These are phyloP conservation scores for Cerastis rubricosa DNA, from an alignment of 2,888 invertebrate genomes.

Conservation along the genomic window DNA sequence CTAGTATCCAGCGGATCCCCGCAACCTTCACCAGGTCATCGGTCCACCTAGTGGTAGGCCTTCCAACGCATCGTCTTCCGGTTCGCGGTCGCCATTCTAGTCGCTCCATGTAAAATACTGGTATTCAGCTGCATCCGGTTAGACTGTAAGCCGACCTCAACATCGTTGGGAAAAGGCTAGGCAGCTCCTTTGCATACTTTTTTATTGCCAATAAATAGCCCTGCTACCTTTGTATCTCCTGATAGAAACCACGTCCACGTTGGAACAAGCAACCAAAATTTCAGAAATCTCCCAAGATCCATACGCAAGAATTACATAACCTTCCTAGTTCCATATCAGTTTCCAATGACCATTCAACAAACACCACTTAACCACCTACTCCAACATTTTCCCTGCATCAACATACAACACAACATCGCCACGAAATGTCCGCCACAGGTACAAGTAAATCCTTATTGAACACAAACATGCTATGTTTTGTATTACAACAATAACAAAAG, in stretches of 20 bases:
- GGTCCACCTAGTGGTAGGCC: too few relatives aligned
- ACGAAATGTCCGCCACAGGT: conserved; percentile 18
- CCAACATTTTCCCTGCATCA: background rate
- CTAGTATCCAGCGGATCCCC: too few relatives aligned
- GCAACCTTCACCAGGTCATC: too few relatives aligned
- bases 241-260: background rate
- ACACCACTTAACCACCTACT: background rate
- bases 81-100: too few relatives aligned
- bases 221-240: background rate
- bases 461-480: conserved; percentile 50
- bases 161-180: too few relatives aligned
- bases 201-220: too few relatives aligned
- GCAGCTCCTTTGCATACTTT: too few relatives aligned
- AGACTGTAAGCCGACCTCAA: too few relatives aligned
- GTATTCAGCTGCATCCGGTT: too few relatives aligned
- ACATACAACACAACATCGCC: conserved; percentile 10
- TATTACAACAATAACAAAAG: conserved; percentile 42
- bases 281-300: background rate
- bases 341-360: background rate
- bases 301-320: background rate
- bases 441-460: conserved; percentile 56
- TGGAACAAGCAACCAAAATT: background rate
- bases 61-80: too few relatives aligned
- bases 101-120: too few relatives aligned
- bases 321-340: background rate